Percentiles rank a stretch among this genome's conserved stretches.
phyloP scores from a whole-genome alignment of 2,888 invertebrate genomes.

The Syritta pipiens region DNA sequence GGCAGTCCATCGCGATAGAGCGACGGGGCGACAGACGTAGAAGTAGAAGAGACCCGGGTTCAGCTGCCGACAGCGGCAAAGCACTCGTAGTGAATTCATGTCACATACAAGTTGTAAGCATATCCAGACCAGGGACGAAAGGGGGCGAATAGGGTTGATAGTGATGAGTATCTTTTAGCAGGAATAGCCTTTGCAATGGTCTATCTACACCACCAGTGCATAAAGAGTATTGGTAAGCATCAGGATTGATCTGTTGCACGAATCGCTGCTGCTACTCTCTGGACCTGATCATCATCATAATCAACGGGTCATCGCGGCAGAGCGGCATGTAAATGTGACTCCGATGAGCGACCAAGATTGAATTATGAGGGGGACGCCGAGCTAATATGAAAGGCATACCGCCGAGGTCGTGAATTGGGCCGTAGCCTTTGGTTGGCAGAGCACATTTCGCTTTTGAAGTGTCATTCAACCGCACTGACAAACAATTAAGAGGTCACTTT shows the following conservation, averaged over 20 bases:
- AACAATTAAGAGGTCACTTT: slow-evolving; percentile 56
- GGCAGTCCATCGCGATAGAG: slow-evolving; percentile 7
- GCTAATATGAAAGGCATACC: slow-evolving; percentile 36
- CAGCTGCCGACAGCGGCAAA: slow-evolving; percentile 23
- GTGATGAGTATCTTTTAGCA: slow-evolving; percentile 53
- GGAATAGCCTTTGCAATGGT: slow-evolving; percentile 25
- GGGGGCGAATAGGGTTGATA: slow-evolving; percentile 53
- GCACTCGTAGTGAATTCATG: slow-evolving; percentile 46
- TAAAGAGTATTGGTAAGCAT: slow-evolving; percentile 37
- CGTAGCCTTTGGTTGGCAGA: slow-evolving; percentile 32
- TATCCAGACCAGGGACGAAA: neutral
- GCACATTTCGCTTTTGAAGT: slow-evolving; percentile 37
- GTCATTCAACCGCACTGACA: slow-evolving; percentile 33
- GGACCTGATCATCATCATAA: slow-evolving; percentile 60
- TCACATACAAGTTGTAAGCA: slow-evolving; percentile 46
- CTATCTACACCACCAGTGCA: neutral
- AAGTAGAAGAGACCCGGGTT: slow-evolving; percentile 36
- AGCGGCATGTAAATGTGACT: slow-evolving; percentile 51
- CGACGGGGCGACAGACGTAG: slow-evolving; percentile 1
- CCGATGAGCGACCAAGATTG: slow-evolving; percentile 46
- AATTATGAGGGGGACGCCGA: slow-evolving; percentile 28
- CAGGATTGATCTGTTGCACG: slow-evolving; percentile 68
- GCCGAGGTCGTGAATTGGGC: slow-evolving; percentile 54
- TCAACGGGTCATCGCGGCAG: slow-evolving; percentile 54
- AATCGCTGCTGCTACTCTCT: slow-evolving; percentile 53